These are phyloP conservation scores for Chrysaora quinquecirrha DNA, from an alignment of 30 jellyfish, hydroid and myxozoan species.

Conservation along the genomic window DNA sequence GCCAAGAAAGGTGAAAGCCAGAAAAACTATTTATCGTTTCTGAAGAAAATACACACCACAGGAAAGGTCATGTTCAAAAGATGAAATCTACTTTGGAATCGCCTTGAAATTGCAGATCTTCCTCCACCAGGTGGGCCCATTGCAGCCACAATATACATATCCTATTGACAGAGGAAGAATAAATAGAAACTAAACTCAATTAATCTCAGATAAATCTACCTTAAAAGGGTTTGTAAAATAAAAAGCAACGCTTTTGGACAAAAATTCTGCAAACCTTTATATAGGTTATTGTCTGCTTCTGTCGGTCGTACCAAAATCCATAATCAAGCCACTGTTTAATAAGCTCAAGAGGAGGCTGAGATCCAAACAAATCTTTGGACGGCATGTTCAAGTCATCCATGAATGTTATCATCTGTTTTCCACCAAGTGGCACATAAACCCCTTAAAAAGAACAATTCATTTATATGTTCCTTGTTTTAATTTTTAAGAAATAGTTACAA, in stretches of 20 bases:
- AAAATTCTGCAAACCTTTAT: no score
- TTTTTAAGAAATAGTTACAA: background rate
- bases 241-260: no score
- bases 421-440: constrained; percentile 94
- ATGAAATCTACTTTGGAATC: constrained; percentile 88
- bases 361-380: constrained; percentile 89
- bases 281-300: constrained; percentile 79
- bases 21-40: no score
- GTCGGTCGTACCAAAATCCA: constrained; percentile 98
- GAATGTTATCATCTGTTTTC: constrained; percentile 84
- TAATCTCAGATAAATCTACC: no score
- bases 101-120: constrained; percentile 83
- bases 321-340: constrained; percentile 94
- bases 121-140: constrained; percentile 99
- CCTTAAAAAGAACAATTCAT: no score
- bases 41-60: no score
- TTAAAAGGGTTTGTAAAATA: no score
- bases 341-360: constrained; percentile 96
- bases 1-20: background rate
- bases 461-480: no score
- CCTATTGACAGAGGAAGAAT: constrained; percentile 66
- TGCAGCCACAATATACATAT: constrained; percentile 90
- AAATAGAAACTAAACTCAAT: no score
- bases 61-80: constrained; percentile 96
- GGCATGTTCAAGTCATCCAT: constrained; percentile 98